Base-by-base conservation (phyloP, 2,888 invertebrate genomes). In the Dascillus cervinus region DNA sequence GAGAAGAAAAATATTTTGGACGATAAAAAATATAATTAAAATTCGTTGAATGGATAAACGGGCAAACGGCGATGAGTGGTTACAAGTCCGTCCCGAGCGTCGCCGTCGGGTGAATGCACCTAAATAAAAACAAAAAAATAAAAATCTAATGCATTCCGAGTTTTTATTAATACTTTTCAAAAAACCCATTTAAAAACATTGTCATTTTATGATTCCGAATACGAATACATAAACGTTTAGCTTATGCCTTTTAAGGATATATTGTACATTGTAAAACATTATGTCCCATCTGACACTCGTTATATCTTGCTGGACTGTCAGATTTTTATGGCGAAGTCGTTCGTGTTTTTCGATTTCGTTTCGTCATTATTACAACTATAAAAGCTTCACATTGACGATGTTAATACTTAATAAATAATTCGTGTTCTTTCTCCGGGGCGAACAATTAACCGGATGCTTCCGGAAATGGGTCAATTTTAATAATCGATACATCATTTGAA, bases 261-360 rank as follows among this genome's bases (percentile, higher is more conserved):
- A 55, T 52, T 51, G 46, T 51, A 52, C 50, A 55, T 50, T 54
- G 53, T 56, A 55, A 55, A 55, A 54, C 44, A 50, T 53, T 49
- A 53, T 52, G 50, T 47, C 43, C 42, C 39, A 39, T 44, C 44
- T 42, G 39, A 47, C 45, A 49, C 46, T 47, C 44, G 46, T 49
- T 49, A 47, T 44, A 47, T 46, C 45, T 39, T 34, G 26, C 23
- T 26, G 32, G 43, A 34, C 41, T 41, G 34, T 39, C 40, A 36
- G 22, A 37, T 37, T 47, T 49, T 50, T 49, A 48, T 45, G 40
- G 36, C 42, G 32, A 28, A 31, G 30, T 28, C 37, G 33, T 29
- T 44, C 37, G 23, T 33, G 26, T 41, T 42, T 39, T 36, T 39
- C 25, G 36, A 32, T 42, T 37, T 34, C 26, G 28, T 27, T 33